Percentiles rank a stretch among this genome's conserved stretches.
Conservation (phyloP, 2,797 vertebrate genomes). For the Silurus lanzhouensis region DNA sequence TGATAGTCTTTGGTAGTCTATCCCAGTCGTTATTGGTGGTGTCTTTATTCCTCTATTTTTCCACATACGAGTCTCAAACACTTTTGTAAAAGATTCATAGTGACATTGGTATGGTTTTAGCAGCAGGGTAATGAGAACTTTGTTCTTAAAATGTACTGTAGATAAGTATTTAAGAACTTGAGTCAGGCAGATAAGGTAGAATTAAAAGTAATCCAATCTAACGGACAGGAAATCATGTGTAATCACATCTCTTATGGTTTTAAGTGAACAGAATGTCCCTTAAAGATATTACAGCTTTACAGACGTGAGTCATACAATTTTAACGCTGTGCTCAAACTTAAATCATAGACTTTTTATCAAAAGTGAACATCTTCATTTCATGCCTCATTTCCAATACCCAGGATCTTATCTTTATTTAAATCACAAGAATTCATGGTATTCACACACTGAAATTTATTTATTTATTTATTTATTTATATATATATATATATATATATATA, state of each 20-base stretch:
- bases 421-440: too few relatives aligned
- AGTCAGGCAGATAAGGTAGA: neutral
- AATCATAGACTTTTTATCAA: neutral
- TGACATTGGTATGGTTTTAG: neutral
- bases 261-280: neutral
- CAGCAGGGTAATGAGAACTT: neutral
- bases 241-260: neutral
- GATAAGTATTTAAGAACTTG: neutral
- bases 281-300: neutral
- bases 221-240: neutral
- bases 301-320: neutral
- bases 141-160: neutral
- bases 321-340: neutral
- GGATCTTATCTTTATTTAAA: neutral
- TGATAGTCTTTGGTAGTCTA: too few relatives aligned
- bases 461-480: too few relatives aligned
- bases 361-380: neutral
- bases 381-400: neutral
- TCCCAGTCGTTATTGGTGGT: too few relatives aligned
- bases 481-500: too few relatives aligned
- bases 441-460: too few relatives aligned
- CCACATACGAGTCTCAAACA: neutral
- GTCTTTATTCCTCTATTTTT: too few relatives aligned
- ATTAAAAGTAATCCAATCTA: neutral
- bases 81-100: neutral